Conservation (phyloP, 2,797 vertebrate species). For the Amblyraja radiata region DNA sequence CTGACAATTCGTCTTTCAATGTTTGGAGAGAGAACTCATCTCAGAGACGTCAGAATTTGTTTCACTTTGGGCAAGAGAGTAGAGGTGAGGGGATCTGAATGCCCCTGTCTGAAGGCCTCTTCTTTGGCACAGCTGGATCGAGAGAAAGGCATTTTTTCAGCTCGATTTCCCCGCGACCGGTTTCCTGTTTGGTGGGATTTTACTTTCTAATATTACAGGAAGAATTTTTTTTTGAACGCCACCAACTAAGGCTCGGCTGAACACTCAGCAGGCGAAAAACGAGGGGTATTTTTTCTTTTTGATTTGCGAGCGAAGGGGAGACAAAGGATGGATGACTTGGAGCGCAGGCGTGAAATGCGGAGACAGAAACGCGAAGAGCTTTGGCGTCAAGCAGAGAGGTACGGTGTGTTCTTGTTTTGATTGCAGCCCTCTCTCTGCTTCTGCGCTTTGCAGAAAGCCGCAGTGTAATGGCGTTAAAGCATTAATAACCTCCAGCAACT, state of each 20-base stretch:
- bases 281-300: not conserved
- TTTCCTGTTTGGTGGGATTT: conserved; percentile 24
- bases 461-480: not conserved
- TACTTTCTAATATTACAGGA: conserved; percentile 36
- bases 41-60: conserved; percentile 4
- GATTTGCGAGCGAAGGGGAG: not conserved
- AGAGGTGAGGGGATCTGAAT: not conserved
- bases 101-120: conserved; percentile 6
- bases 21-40: not conserved
- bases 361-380: conserved; percentile 39
- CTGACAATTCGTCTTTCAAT: not conserved
- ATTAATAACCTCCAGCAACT: not conserved
- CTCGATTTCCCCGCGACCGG: not conserved
- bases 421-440: not conserved
- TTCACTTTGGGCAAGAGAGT: not conserved
- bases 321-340: conserved; percentile 35
- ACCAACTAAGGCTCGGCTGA: not conserved
- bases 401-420: not conserved
- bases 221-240: not conserved
- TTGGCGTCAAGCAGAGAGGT: conserved; percentile 39
- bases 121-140: conserved; percentile 15
- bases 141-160: not conserved
- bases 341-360: conserved; percentile 25
- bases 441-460: not conserved
- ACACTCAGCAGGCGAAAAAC: not conserved